Base-by-base conservation (phyloP, 2,888 invertebrate species). In the Aphodius sticticus region DNA sequence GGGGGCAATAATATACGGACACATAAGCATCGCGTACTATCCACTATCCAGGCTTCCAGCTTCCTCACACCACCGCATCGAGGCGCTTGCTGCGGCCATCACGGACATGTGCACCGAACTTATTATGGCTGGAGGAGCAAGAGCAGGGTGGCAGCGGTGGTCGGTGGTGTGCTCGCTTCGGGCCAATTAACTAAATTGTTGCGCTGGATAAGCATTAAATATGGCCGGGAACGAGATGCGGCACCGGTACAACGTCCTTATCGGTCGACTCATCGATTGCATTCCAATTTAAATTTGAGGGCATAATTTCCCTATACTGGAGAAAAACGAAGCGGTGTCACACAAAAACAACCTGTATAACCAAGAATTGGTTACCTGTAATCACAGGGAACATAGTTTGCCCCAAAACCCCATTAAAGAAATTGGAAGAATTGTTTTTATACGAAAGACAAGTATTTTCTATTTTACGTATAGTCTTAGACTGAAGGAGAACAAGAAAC, bases 111-210 rank as follows among this genome's bases (percentile, higher is more conserved):
- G 74, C n/a, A 35, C 74, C n/a, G 35, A 74, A n/a, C 74, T 74
- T 37, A 53, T 53, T 53, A 53, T 53, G 53, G 53, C 53, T 9
- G 53, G 9, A 2, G 53, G 53, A 53, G 53, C 2, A 53, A 53
- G 53, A 53, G 53, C 12, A 53, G 53, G 53, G 53, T 53, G 53
- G 53, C 53, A 53, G 53, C 4, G 53, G 53, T 53, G 53, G 53
- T 53, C 53, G 53, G 53, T 83, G 81, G 83, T 85, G 83, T 84
- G 84, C 85, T 84, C 84, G 84, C 84, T 84, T 79, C 83, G 83
- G 84, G 84, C 86, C 84, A 86, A 86, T 86, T 86, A 86, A 84
- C 85, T 85, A 85, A 86, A 86, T 86, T 85, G 85, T 85, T 82
- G 82, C 81, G 82, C 83, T 82, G 84, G 83, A 83, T 84, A 84